phyloP scores from a whole-genome alignment of 1,140 invertebrate genomes.

The Campodea augens region DNA sequence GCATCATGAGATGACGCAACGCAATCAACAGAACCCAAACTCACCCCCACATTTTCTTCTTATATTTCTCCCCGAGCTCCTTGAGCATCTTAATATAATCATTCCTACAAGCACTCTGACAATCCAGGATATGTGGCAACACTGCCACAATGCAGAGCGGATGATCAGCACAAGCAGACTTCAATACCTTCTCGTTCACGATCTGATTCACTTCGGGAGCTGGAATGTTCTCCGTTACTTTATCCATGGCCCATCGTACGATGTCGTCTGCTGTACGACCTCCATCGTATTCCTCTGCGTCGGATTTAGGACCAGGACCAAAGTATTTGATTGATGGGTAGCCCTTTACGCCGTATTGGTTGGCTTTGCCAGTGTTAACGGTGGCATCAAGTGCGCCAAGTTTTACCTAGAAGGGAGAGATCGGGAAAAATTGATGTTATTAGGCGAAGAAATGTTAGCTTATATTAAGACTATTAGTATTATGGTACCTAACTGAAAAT shows the following conservation, averaged over 20 bases:
- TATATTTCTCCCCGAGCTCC: conserved; percentile 73
- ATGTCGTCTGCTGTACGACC: conserved; percentile 84
- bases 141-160: conserved; percentile 86
- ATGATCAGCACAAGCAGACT: conserved; percentile 57
- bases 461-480: too few species aligned
- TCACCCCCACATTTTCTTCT: conserved; percentile 93
- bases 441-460: too few species aligned
- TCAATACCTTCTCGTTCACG: conserved; percentile 36
- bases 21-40: too few species aligned
- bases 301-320: conserved; percentile 57
- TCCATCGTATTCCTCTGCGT: conserved; percentile 61
- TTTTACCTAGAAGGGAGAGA: conserved; percentile 72
- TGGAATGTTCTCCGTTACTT: conserved; percentile 65
- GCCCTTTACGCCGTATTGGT: conserved; percentile 61
- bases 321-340: conserved; percentile 98
- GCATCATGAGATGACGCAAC: too few species aligned
- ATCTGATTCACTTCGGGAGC: conserved; percentile 65
- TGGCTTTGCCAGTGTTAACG: conserved; percentile 58
- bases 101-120: conserved; percentile 85
- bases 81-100: conserved; percentile 59
- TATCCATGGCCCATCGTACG: conserved; percentile 72
- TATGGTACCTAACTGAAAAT: too few species aligned
- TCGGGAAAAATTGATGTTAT: conserved; percentile 28
- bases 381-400: conserved; percentile 93
- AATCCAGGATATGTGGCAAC: conserved; percentile 92